These are phyloP conservation scores for Oopsacas minuta DNA, from an alignment of 37 sponge, comb jelly and placozoan species.

Conservation along the genomic window DNA sequence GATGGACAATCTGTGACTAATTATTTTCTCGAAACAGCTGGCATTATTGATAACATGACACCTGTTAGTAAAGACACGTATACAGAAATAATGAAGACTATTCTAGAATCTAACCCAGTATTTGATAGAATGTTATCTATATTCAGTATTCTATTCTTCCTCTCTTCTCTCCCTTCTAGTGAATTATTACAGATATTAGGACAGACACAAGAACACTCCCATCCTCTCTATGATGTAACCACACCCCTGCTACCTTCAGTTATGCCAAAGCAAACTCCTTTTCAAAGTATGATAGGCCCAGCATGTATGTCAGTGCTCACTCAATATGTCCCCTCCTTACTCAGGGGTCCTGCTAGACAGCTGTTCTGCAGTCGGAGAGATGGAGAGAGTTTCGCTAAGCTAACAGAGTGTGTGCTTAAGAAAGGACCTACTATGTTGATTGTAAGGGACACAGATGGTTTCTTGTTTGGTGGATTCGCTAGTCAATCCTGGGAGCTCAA, in stretches of 20 bases:
- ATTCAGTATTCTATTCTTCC: background rate
- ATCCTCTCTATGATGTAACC: background rate
- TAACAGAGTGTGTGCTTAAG: conserved; percentile 41
- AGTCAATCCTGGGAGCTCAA: conserved; percentile 44
- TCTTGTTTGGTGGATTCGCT: conserved; percentile 79
- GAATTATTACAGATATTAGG: background rate
- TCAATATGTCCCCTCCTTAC: conserved; percentile 21
- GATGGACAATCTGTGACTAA: background rate
- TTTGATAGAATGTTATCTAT: background rate
- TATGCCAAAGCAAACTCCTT: background rate
- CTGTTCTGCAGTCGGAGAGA: conserved; percentile 67
- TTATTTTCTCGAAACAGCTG: background rate
- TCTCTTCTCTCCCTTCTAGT: background rate
- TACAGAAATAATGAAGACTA: background rate
- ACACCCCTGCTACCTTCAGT: background rate
- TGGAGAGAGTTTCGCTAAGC: conserved; percentile 75
- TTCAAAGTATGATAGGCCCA: background rate
- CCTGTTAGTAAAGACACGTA: background rate
- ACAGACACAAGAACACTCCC: background rate
- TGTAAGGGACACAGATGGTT: conserved; percentile 49
- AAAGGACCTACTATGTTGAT: conserved; percentile 66
- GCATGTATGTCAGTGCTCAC: background rate
- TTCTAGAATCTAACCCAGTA: background rate
- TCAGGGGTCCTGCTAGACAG: conserved; percentile 42
- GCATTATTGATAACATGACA: background rate